These are phyloP conservation scores for Notarius quadriscutis DNA, from an alignment of 2,113 vertebrate genomes.

Conservation along the genomic window DNA sequence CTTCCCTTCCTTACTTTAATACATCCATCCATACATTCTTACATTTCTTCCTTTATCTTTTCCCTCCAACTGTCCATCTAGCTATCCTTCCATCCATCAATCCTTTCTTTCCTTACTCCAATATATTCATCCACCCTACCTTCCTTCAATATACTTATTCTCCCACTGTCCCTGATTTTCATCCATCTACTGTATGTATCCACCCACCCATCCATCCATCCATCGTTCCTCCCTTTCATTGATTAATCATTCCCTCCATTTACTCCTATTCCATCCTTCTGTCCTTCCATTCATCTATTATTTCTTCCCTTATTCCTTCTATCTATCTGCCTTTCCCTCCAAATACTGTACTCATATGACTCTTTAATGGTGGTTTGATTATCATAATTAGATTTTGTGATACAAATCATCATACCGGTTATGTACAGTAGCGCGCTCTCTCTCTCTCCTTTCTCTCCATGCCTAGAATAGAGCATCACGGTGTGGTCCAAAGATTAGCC, in stretches of 20 bases:
- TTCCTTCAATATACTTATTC: neutral
- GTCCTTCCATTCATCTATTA: neutral
- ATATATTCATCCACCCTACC: neutral
- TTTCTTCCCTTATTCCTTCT: neutral
- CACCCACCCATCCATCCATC: neutral
- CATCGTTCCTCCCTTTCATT: neutral
- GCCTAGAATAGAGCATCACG: conserved; percentile 44
- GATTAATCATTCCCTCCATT: neutral
- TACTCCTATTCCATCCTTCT: neutral
- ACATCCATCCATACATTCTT: neutral
- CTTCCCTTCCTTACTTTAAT: neutral
- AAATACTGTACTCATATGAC: neutral
- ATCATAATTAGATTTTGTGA: neutral
- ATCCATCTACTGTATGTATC: neutral
- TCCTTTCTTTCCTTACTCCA: neutral
- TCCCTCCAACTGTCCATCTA: neutral
- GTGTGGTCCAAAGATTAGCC: conserved; percentile 61
- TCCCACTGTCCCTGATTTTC: neutral
- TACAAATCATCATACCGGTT: neutral
- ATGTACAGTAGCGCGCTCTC: neutral
- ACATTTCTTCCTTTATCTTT: neutral
- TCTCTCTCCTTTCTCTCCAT: neutral
- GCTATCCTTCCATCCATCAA: neutral
- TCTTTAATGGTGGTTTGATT: neutral
- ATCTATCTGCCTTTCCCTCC: neutral